phyloP scores from a whole-genome alignment of 2,113 vertebrate genomes.

The Empidonax alnorum region DNA sequence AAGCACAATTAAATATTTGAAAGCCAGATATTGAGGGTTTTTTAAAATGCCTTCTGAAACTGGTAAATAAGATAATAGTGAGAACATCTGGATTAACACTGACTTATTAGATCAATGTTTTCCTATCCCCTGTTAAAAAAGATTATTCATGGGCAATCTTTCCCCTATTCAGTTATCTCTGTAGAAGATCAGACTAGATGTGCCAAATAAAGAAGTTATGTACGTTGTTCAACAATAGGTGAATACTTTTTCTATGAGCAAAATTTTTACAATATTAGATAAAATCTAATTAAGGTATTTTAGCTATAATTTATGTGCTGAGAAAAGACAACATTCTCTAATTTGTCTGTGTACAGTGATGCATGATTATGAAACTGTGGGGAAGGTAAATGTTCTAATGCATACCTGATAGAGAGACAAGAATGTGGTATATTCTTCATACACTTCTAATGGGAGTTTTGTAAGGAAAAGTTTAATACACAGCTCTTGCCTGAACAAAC shows the following conservation, averaged over 20 bases:
- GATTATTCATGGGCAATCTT: neutral
- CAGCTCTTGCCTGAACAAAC: slow-evolving; percentile 75
- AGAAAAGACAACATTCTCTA: neutral
- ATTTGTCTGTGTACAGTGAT: neutral
- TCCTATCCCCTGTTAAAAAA: neutral
- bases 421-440: slow-evolving; percentile 1
- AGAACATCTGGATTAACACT: neutral
- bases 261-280: neutral
- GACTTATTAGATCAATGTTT: neutral
- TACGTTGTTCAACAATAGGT: neutral
- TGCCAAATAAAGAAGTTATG: neutral
- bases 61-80: neutral
- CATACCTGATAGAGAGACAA: neutral
- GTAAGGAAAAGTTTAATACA: slow-evolving; percentile 75
- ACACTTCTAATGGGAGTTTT: slow-evolving; percentile 70
- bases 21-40: neutral
- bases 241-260: neutral
- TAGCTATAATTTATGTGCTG: neutral
- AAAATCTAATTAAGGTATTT: neutral
- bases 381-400: neutral
- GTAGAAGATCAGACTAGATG: neutral
- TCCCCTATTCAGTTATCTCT: neutral
- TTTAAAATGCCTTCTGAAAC: neutral
- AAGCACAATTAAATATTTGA: neutral
- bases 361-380: neutral